Evolutionary conservation across 2,888 invertebrate species (phyloP), one percentile per base, ranked within the genome.

Genomic region (Chelonus formosanus): DNA sequence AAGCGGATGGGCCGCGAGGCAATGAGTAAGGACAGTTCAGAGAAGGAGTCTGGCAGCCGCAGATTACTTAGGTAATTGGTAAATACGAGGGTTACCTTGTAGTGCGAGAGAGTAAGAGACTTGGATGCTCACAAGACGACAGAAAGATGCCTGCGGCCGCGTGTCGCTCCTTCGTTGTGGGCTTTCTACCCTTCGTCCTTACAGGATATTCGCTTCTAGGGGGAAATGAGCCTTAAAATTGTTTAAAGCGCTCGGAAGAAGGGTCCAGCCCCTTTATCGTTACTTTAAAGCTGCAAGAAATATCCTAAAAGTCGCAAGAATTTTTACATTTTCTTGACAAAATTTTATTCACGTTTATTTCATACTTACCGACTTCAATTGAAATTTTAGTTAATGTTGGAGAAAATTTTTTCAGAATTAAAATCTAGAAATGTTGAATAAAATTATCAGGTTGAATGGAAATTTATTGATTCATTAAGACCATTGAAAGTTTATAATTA

Each of bases 151-250:
- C 79, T 75, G 74, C 71, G 76, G 77, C 72, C 59, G 57, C 58
- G 64, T 44, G 56, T 52, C 69, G 65, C 61, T 59, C 54, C 40
- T 65, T 68, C 57, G 58, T 72, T 69, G 66, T 68, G 64, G 48
- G 54, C 58, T 68, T 70, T 74, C 60, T 68, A 72, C 74, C 76
- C 75, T 47, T 50, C 66, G 48, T 40, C 59, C 45, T 72, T 73
- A 67, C 74, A 75, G 82, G 82, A 82, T 81, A 80, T 83, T 82
- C 83, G 80, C 82, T 83, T 81, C 82, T 81, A 81, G 76, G 76
- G 79, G 80, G 83, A 84, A 84, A 84, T 84, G 83, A 84, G 83
- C 82, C 84, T 82, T 83, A 83, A 84, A 84, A 84, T 84, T 84
- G 84, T 84, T 84, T 84, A 84, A 84, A 84, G 79, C 81, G 80